A percentile compares a stretch with the other conserved stretches of the same genome.
Conservation (phyloP, 2,797 vertebrate species). For the Sciurus vulgaris region DNA sequence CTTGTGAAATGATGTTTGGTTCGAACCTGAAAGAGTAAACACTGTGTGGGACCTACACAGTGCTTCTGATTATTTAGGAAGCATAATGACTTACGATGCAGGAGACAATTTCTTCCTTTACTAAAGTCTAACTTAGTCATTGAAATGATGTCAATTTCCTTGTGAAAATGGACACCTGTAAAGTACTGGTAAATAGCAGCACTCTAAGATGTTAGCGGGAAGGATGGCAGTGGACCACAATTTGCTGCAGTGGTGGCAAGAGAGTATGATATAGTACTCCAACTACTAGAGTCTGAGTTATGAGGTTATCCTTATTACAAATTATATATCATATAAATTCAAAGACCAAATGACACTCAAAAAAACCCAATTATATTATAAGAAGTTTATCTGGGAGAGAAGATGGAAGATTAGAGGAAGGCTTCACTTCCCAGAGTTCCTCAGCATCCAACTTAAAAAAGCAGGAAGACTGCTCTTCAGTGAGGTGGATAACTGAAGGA, state of each 20-base stretch:
- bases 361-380: neutral
- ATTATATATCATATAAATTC: neutral
- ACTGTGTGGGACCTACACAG: neutral
- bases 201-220: neutral
- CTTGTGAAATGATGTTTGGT: neutral
- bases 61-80: neutral
- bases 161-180: neutral
- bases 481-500: too few species aligned
- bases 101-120: neutral
- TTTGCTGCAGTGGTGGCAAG: too few species aligned
- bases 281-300: neutral
- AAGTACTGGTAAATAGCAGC: neutral
- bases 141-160: neutral
- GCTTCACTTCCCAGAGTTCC: too few species aligned
- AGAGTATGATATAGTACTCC: neutral
- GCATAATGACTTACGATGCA: neutral
- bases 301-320: neutral
- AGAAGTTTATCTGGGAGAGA: neutral
- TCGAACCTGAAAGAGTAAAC: neutral
- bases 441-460: too few species aligned
- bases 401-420: too few species aligned
- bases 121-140: neutral
- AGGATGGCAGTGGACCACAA: neutral
- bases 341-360: neutral
- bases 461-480: too few species aligned